Percentiles rank a stretch among this genome's conserved stretches.
Conservation (phyloP, 2,797 vertebrate genomes). For the Cirrhinus molitorella region DNA sequence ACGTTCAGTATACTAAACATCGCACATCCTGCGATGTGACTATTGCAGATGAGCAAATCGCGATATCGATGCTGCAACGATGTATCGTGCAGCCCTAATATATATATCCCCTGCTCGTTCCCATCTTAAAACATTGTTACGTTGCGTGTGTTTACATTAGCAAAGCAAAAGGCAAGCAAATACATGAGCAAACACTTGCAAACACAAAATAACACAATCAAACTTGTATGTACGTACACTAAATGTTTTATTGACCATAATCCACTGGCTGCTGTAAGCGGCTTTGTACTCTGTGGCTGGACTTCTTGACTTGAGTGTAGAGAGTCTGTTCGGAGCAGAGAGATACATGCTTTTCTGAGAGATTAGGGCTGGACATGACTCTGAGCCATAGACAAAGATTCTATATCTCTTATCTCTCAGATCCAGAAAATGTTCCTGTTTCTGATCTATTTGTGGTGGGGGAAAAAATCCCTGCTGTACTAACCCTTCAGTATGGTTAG, state of each 20-base stretch:
- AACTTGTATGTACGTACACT: background rate
- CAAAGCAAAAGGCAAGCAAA: constrained; percentile 4
- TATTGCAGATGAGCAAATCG: too few species aligned
- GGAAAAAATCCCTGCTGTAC: background rate
- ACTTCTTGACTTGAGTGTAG: constrained; percentile 34
- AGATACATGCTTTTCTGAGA: constrained; percentile 34
- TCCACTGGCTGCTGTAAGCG: constrained; percentile 43
- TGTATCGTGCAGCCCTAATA: too few species aligned
- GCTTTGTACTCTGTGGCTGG: constrained; percentile 30
- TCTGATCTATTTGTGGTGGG: background rate
- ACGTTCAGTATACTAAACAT: too few species aligned
- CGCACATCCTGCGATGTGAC: too few species aligned
- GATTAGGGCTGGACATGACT: constrained; percentile 34
- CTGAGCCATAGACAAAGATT: constrained; percentile 24
- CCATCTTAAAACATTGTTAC: background rate
- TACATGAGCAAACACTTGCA: background rate
- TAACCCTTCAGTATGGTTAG: background rate
- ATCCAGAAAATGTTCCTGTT: constrained; percentile 26
- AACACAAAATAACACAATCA: constrained; percentile 10
- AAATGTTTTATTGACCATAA: constrained; percentile 42
- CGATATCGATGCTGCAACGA: too few species aligned
- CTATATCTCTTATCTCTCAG: constrained; percentile 16
- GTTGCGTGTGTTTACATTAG: background rate
- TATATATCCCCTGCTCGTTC: background rate
- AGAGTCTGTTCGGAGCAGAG: constrained; percentile 6